A percentile compares a stretch with the other conserved stretches of the same genome.
These are phyloP conservation scores for Spea multiplicata DNA, from an alignment of 2,113 vertebrate genomes.

Conservation along the genomic window DNA sequence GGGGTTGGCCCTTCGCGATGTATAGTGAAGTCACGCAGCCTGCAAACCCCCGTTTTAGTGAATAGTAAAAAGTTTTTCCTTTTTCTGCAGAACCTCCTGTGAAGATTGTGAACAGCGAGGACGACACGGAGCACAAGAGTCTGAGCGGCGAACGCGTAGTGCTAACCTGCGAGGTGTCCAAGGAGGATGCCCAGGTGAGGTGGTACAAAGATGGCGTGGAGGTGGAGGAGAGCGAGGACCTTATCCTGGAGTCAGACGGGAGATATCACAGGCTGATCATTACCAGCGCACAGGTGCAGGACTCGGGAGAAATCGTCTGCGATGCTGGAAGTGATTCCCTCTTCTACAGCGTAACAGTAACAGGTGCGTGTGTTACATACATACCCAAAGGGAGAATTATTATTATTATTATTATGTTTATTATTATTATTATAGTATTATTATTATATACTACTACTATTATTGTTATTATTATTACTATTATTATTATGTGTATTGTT, in stretches of 20 bases:
- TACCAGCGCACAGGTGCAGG: slow-evolving; percentile 68
- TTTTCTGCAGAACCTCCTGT: slow-evolving; percentile 73
- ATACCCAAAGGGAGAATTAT: too few species aligned
- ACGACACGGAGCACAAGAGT: slow-evolving; percentile 70
- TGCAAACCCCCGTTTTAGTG: neutral
- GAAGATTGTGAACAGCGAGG: slow-evolving; percentile 73
- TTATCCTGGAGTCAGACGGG: slow-evolving; percentile 78
- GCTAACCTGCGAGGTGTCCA: slow-evolving; percentile 84
- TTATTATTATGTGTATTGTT: too few species aligned
- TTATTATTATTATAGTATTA: too few species aligned
- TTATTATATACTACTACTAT: too few species aligned
- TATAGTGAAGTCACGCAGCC: neutral
- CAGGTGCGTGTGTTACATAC: slow-evolving; percentile 67
- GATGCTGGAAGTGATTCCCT: slow-evolving; percentile 80
- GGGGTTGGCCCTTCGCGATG: too few species aligned
- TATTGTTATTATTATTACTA: too few species aligned
- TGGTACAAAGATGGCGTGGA: slow-evolving; percentile 90
- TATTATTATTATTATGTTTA: too few species aligned
- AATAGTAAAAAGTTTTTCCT: neutral
- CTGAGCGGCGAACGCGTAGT: slow-evolving; percentile 75
- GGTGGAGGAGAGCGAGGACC: slow-evolving; percentile 68
- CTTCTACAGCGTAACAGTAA: slow-evolving; percentile 83
- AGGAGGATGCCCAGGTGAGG: slow-evolving; percentile 60
- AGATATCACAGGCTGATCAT: slow-evolving; percentile 75
- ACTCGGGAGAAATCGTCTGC: slow-evolving; percentile 86